Percentiles rank a stretch among this genome's conserved stretches.
Conservation (phyloP, 2,797 vertebrate genomes). For the Tokudaia muenninki region DNA sequence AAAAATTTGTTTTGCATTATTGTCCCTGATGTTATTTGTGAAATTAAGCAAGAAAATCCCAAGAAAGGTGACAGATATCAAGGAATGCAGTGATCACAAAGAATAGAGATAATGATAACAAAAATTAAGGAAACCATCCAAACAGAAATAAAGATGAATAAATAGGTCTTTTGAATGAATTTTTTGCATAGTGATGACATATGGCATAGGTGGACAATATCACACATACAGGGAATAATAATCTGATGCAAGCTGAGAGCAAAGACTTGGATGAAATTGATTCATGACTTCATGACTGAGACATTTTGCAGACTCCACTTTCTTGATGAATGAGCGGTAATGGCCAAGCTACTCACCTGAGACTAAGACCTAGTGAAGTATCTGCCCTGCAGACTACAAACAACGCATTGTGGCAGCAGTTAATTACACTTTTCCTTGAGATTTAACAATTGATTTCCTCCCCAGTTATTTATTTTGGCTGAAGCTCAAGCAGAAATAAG, state of each 20-base stretch:
- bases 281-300: constrained; percentile 42
- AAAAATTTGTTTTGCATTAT: constrained; percentile 74
- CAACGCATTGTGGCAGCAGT: neutral
- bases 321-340: neutral
- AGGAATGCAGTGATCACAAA: neutral
- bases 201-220: neutral
- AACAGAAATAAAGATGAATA: neutral
- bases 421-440: constrained; percentile 47
- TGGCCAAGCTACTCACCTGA: neutral
- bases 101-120: neutral
- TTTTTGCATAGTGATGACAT: neutral
- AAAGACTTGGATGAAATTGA: neutral
- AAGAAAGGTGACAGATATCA: neutral
- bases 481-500: constrained; percentile 46
- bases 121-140: neutral
- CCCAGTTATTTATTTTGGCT: constrained; percentile 28
- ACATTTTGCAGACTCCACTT: neutral
- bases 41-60: neutral
- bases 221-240: neutral
- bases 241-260: neutral
- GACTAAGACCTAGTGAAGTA: constrained; percentile 2
- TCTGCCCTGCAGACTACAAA: neutral
- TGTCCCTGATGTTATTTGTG: neutral
- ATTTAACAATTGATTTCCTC: constrained; percentile 29
- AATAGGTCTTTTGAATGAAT: neutral